phyloP scores from a whole-genome alignment of 1,140 invertebrate genomes.

The Drosophila grimshawi region DNA sequence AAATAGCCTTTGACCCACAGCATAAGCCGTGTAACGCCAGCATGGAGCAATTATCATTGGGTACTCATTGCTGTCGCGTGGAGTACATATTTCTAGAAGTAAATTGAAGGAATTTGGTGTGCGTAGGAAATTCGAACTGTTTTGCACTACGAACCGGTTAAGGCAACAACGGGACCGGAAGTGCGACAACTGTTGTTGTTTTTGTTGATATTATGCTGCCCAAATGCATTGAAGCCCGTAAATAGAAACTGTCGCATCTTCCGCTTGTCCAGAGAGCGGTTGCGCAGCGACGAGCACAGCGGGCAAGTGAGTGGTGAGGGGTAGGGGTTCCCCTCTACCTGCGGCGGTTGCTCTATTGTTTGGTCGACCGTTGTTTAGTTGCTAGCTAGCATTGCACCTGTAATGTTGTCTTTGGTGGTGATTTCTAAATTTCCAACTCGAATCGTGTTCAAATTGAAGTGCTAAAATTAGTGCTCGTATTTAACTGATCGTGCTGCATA shows the following conservation, averaged over 20 bases:
- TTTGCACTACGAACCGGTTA: constrained; percentile 56
- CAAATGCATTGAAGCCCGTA: constrained; percentile 84
- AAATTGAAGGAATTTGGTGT: constrained; percentile 51
- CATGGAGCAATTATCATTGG: constrained; percentile 50
- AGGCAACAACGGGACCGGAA: constrained; percentile 46
- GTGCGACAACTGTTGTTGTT: constrained; percentile 35
- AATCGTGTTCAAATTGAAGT: constrained; percentile 21
- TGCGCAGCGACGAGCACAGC: constrained; percentile 58
- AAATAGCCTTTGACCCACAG: constrained; percentile 42
- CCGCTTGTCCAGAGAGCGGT: constrained; percentile 42
- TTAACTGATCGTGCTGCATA: constrained; percentile 8
- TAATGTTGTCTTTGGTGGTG: constrained; percentile 71
- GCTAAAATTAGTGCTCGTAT: not conserved
- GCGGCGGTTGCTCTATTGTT: constrained; percentile 40
- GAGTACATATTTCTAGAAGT: constrained; percentile 53
- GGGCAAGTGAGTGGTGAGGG: no score
- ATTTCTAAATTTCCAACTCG: constrained; percentile 23
- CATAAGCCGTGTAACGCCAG: constrained; percentile 72
- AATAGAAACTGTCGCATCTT: constrained; percentile 72
- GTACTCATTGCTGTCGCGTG: constrained; percentile 10
- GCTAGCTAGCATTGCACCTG: constrained; percentile 58
- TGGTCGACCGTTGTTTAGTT: constrained; percentile 63
- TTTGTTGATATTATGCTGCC: constrained; percentile 69
- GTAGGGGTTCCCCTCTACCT: constrained; percentile 17
- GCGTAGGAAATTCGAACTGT: constrained; percentile 22